phyloP scores from a whole-genome alignment of 2,888 invertebrate genomes.

The Eristalis arbustorum region DNA sequence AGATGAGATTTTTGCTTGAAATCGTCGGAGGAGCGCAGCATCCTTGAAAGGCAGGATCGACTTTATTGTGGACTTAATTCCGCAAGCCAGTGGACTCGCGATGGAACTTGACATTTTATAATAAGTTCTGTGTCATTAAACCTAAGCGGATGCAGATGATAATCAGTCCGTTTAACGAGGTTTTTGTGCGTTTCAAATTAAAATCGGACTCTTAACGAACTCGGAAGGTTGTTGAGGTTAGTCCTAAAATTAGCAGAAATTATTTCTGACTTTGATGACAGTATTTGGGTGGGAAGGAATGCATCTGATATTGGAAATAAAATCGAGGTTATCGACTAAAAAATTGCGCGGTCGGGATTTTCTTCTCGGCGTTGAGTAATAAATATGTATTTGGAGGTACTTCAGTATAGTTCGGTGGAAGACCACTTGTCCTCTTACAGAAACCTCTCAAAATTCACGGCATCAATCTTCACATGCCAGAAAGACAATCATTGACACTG shows the following conservation, averaged over 20 bases:
- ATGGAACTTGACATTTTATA: not conserved
- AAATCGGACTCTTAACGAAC: not conserved
- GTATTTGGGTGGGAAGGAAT: not conserved
- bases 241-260: not conserved
- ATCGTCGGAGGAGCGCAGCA: not conserved
- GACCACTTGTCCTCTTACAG: too few relatives aligned
- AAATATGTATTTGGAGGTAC: too few relatives aligned
- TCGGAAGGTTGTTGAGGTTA: not conserved
- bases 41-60: not conserved
- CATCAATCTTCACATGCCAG: too few relatives aligned
- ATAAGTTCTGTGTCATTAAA: not conserved
- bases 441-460: too few relatives aligned
- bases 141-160: not conserved
- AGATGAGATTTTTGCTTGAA: conserved; percentile 10
- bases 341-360: too few relatives aligned
- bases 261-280: not conserved
- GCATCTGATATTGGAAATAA: not conserved
- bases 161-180: not conserved
- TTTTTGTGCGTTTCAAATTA: not conserved
- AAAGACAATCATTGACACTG: too few relatives aligned
- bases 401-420: too few relatives aligned
- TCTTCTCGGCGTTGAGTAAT: too few relatives aligned
- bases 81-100: not conserved
- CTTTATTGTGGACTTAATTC: not conserved
- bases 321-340: too few relatives aligned